Percentiles rank a stretch among this genome's conserved stretches.
Evolutionary conservation across 2,113 vertebrate species (phyloP).

Genomic region (Bos taurus): ARS-UCD2.0 NC_037337.1:4055001-4055500

Average conservation of each 20-base stretch:
- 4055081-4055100: not conserved
- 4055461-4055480: not conserved
- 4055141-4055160: not conserved
- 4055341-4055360: not conserved
- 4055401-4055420: not conserved
- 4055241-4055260: not conserved
- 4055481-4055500: not conserved
- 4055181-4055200: not conserved
- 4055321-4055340: not conserved
- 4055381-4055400: not conserved
- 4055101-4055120: constrained; percentile 21
- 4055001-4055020: not conserved
- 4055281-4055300: not conserved
- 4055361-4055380: not conserved
- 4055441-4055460: not conserved
- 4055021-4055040: not conserved
- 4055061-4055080: not conserved
- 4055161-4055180: not conserved
- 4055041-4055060: not conserved
- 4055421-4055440: not conserved
- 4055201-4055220: constrained; percentile 2
- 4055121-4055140: not conserved
- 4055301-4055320: not conserved
- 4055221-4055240: not conserved
- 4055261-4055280: not conserved